Conservation (phyloP, 2,797 vertebrate genomes). For the Anniella stebbinsi region DNA sequence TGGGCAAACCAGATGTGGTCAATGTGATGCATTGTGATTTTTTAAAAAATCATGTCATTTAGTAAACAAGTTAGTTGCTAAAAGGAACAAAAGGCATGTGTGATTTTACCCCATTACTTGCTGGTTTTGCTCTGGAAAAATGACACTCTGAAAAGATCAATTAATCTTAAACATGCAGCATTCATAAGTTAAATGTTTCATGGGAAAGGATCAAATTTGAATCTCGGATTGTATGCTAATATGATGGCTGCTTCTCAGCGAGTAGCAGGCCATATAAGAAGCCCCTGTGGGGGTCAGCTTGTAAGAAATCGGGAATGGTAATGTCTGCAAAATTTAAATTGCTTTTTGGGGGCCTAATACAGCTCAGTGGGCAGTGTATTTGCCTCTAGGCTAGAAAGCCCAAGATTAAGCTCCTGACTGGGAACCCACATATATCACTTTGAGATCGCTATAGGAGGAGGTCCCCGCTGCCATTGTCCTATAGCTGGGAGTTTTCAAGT, state of each 20-base stretch:
- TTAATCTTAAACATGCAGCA: constrained; percentile 65
- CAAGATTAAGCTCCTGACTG: constrained; percentile 24
- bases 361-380: constrained; percentile 36
- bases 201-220: constrained; percentile 55
- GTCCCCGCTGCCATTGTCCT: not conserved
- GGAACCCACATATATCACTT: not conserved
- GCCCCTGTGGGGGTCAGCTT: constrained; percentile 44
- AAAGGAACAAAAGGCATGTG: constrained; percentile 17
- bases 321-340: constrained; percentile 11
- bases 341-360: constrained; percentile 21
- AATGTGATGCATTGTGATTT: constrained; percentile 45
- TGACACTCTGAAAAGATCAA: constrained; percentile 63
- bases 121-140: constrained; percentile 60
- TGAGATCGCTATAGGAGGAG: constrained; percentile 18
- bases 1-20: constrained; percentile 46
- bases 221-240: constrained; percentile 57
- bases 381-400: constrained; percentile 41
- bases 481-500: constrained; percentile 16
- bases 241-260: constrained; percentile 50
- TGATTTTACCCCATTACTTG: not conserved
- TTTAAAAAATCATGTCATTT: constrained; percentile 57
- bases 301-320: constrained; percentile 38
- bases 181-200: constrained; percentile 58
- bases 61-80: constrained; percentile 58
- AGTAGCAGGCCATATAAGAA: constrained; percentile 49